Percentiles rank a stretch among this genome's conserved stretches.
phyloP scores from a whole-genome alignment of 1,140 invertebrate genomes.

The Nephotettix cincticeps region DNA sequence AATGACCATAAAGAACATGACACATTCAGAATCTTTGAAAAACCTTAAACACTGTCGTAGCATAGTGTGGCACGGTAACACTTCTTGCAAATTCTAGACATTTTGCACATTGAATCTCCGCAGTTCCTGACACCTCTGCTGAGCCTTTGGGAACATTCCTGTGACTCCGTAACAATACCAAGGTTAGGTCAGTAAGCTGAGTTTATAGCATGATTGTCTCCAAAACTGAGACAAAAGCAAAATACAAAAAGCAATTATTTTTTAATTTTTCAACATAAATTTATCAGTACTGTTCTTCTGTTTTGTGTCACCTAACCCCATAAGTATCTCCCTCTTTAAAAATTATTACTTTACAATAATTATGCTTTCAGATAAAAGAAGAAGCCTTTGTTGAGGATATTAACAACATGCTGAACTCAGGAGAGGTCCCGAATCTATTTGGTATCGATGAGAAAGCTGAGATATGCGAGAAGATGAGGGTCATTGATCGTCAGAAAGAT shows the following conservation, averaged over 20 bases:
- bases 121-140: too few species aligned
- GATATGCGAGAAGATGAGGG: slow-evolving; percentile 91
- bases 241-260: neutral
- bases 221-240: neutral
- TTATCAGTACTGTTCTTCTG: neutral
- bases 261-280: neutral
- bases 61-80: too few species aligned
- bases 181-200: too few species aligned
- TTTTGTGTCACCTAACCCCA: neutral
- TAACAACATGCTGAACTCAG: slow-evolving; percentile 90
- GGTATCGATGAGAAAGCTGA: slow-evolving; percentile 86
- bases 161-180: too few species aligned
- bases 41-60: too few species aligned
- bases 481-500: slow-evolving; percentile 86
- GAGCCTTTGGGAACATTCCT: too few species aligned
- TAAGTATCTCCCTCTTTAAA: neutral
- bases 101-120: too few species aligned
- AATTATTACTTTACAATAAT: neutral
- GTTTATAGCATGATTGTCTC: too few species aligned
- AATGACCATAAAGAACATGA: too few species aligned
- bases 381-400: slow-evolving; percentile 93
- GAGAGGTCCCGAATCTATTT: slow-evolving; percentile 92
- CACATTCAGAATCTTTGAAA: too few species aligned
- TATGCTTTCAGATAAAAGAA: slow-evolving; percentile 74
- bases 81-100: too few species aligned